Evolutionary conservation across 2,888 invertebrate species (phyloP), one percentile per base, ranked within the genome.

Genomic region (Brassicogethes aeneus): DNA sequence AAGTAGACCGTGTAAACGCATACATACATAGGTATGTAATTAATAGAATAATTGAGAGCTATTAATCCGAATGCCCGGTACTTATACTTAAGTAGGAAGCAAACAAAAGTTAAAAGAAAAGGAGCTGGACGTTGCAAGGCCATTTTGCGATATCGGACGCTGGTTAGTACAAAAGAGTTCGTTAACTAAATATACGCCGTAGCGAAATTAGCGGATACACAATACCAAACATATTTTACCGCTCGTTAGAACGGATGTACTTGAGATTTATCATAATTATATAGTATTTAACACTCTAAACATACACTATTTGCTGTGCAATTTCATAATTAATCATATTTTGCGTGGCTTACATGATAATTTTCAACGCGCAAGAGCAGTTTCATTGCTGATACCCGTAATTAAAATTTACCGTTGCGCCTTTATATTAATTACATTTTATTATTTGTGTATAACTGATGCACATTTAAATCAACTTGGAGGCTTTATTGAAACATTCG

Each of bases 201-300:
- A n/a, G n/a, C n/a, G n/a, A n/a, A n/a, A n/a, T n/a, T n/a, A n/a
- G 23, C 10, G 23, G 23, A 23, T 23, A 23, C 23, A 23, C 23
- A 32, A 32, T 32, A 32, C 32, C 14, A 13, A 32, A 32, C 32
- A 32, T 32, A 32, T 48, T 48, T 44, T 48, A 40, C 46, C 44
- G 43, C 46, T 47, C 30, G 44, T 47, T 50, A 46, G 42, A 46
- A 41, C 50, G 50, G 50, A 50, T 50, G 47, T 50, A 48, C 42
- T 40, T 40, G 45, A 45, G 45, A 46, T 50, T 50, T 50, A 48
- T 44, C 46, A 48, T 48, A 50, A 50, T 50, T 37, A 48, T 41
- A 48, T 43, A 43, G 36, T 38, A 50, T 48, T 50, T 46, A 41
- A 34, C 37, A 46, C 46, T 43, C 48, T 50, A 50, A 50, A 46